Base-by-base conservation (phyloP, 2,888 invertebrate species). In the Pachliopta kotzebuea region DNA sequence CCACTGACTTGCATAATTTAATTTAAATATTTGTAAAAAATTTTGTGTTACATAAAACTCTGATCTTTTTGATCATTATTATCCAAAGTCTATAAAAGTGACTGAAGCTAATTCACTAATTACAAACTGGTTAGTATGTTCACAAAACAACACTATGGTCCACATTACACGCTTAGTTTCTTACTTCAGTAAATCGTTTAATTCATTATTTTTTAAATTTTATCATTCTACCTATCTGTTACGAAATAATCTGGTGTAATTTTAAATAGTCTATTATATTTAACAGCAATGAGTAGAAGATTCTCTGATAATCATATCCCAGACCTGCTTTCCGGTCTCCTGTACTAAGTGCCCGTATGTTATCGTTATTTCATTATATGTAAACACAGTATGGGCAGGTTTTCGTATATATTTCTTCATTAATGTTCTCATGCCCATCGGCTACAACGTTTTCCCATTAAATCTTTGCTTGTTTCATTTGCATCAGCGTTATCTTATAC, bases 361-460 rank as follows among this genome's bases (percentile, higher is more conserved):
- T 21, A 21, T 20, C 9, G 1, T 21, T 52, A 52, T 21, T 21
- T 23, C 18, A 21, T 21, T 52, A 21, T 21, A 52, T n/a, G 14
- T 52, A 21, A 52, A 52, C 23, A 52, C 14, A 23, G 14, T n/a
- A 21, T 3, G 7, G 50, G 50, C 14, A 4, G 50, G n/a, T 23
- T 14, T 52, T 52, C 21, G 21, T 14, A n/a, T 52, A 52, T n/a
- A 23, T 52, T 20, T 23, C 14, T n/a, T 21, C 21, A 21, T 20
- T 50, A 52, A 52, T 14, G 21, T 14, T n/a, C 50, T 62, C 24
- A 20, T 26, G 56, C 52, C 42, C 56, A 24, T 20, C 50, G 37
- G 7, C 37, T 57, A 57, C 56, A 50, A 52, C 24, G 62, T 57
- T 62, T 52, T 57, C 57, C 56, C 61, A 61, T 61, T 61, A 55